These are phyloP conservation scores for Passer montanus DNA, from an alignment of 2,113 vertebrate genomes.

Conservation along the genomic window DNA sequence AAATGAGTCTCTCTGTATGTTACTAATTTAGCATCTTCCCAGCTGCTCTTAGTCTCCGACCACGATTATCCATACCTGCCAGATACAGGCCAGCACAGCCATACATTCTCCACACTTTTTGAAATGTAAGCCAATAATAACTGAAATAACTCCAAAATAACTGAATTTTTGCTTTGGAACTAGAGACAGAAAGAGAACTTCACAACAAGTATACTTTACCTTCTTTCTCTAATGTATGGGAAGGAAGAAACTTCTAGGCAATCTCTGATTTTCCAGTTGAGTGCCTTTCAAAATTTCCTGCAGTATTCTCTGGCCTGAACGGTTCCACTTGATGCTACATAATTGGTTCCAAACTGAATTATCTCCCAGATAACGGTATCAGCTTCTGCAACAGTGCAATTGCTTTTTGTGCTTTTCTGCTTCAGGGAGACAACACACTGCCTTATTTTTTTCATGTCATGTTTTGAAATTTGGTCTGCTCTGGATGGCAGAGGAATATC, in stretches of 20 bases:
- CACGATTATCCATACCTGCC: background rate
- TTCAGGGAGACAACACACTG: background rate
- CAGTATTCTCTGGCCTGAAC: background rate
- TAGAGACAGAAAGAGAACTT: background rate
- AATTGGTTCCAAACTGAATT: conserved; percentile 12
- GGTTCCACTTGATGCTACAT: background rate
- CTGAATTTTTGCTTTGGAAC: background rate
- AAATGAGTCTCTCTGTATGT: background rate
- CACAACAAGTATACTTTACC: background rate
- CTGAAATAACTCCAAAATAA: background rate
- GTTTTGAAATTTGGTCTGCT: background rate
- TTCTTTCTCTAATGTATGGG: background rate
- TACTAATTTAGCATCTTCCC: background rate
- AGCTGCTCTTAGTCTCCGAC: background rate
- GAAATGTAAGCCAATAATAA: background rate
- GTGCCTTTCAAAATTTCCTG: background rate
- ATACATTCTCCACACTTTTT: background rate
- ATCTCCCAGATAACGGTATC: background rate
- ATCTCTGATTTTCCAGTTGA: background rate
- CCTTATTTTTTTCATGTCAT: background rate
- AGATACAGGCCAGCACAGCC: background rate
- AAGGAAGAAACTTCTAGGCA: background rate
- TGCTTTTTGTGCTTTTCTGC: background rate
- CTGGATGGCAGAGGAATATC: background rate
- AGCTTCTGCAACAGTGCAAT: background rate